These are phyloP conservation scores for Rugalucina vietnamica DNA, from an alignment of 2,888 invertebrate species.

Conservation along the genomic window DNA sequence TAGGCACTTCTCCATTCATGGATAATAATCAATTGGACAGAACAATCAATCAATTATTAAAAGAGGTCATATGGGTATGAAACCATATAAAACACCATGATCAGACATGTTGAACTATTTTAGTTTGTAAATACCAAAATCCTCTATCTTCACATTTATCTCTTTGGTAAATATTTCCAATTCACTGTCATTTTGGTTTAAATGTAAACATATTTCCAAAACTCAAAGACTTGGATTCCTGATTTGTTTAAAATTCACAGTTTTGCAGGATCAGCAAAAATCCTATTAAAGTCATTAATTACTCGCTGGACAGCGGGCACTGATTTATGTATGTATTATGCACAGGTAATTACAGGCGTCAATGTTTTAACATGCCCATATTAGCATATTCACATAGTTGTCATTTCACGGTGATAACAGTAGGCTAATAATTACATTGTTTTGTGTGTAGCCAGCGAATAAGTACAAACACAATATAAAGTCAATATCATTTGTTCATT, in stretches of 20 bases:
- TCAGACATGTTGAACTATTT: not conserved
- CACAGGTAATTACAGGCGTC: conserved; percentile 8
- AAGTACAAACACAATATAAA: too few relatives aligned
- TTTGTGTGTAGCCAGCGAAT: not conserved
- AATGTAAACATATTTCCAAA: too few relatives aligned
- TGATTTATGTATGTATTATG: not conserved
- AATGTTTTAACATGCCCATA: not conserved
- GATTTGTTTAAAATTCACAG: too few relatives aligned
- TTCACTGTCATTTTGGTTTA: not conserved
- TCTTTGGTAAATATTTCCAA: not conserved
- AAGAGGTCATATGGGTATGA: not conserved
- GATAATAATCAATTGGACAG: not conserved
- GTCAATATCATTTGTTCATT: conserved; percentile 4
- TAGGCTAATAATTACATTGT: not conserved
- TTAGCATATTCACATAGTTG: not conserved
- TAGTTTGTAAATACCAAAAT: not conserved
- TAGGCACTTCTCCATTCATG: not conserved
- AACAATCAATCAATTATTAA: not conserved
- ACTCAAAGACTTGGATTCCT: too few relatives aligned
- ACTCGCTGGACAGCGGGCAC: not conserved
- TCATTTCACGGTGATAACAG: not conserved
- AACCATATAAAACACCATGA: not conserved
- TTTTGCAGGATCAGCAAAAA: not conserved
- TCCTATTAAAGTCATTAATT: not conserved
- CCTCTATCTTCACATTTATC: not conserved